Evolutionary conservation across 2,888 invertebrate species (phyloP).

Genomic region (Thecocarcelia acutangulata): DNA sequence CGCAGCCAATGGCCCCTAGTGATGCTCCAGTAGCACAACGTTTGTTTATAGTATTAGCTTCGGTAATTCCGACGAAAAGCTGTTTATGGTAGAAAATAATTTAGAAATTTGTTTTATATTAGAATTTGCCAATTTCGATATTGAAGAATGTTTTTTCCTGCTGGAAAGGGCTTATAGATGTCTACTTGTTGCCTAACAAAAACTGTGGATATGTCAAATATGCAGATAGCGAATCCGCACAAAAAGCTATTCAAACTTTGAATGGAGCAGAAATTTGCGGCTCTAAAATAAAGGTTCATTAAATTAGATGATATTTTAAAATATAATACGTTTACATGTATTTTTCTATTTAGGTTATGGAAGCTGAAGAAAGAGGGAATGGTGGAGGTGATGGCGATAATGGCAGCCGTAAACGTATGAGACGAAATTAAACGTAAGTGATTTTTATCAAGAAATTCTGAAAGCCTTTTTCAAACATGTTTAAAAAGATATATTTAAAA

Average conservation of each 20-base stretch:
- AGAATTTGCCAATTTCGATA: constrained; percentile 88
- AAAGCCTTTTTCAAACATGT: constrained; percentile 29
- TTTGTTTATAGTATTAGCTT: constrained; percentile 84
- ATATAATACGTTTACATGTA: background rate
- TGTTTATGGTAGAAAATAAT: background rate
- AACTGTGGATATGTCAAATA: constrained; percentile 97
- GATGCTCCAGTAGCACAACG: constrained; percentile 86
- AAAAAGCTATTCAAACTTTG: constrained; percentile 82
- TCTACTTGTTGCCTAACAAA: constrained; percentile 93
- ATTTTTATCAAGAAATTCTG: constrained; percentile 4
- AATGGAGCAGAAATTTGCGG: constrained; percentile 95
- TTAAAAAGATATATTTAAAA: constrained; percentile 33
- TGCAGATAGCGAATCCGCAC: constrained; percentile 87
- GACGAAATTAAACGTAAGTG: constrained; percentile 78
- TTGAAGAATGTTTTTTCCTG: constrained; percentile 94
- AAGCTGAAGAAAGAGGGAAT: constrained; percentile 88
- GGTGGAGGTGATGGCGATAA: constrained; percentile 76
- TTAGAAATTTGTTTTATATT: constrained; percentile 70
- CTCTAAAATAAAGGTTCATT: constrained; percentile 84
- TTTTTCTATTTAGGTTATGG: constrained; percentile 85
- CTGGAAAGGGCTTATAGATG: constrained; percentile 94
- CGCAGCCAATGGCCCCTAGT: constrained; percentile 85
- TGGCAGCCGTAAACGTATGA: constrained; percentile 78
- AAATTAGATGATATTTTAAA: background rate
- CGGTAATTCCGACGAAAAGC: constrained; percentile 72